phyloP scores from a whole-genome alignment of 2,113 vertebrate species.

The Ciconia boyciana region DNA sequence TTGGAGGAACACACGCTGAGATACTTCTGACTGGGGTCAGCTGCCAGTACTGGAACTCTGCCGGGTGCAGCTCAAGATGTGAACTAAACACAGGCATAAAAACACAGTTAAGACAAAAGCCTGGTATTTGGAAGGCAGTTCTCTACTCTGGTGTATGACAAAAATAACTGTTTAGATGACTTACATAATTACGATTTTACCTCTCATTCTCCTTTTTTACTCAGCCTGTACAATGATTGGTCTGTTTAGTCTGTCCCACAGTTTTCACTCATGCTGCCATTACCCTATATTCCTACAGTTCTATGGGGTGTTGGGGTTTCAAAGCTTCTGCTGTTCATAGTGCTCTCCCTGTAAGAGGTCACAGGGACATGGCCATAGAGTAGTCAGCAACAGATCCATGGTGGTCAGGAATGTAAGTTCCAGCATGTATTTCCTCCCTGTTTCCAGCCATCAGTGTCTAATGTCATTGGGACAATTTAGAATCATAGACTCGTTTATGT shows the following conservation, averaged over 20 bases:
- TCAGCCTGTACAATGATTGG: background rate
- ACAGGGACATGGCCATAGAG: accelerated
- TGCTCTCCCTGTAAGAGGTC: background rate
- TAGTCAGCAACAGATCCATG: background rate
- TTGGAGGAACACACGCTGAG: background rate
- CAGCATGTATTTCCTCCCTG: background rate
- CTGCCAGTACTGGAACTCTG: background rate
- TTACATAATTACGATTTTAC: background rate
- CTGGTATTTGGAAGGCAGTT: background rate
- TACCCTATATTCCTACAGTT: background rate
- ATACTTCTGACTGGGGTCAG: slow-evolving; percentile 14
- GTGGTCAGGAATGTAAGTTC: background rate
- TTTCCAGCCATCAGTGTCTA: background rate
- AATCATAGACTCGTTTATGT: no score
- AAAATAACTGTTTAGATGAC: background rate
- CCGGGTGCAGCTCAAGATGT: background rate
- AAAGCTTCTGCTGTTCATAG: background rate
- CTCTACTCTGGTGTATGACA: background rate
- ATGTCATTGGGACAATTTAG: background rate
- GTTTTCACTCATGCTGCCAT: background rate
- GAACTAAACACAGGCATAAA: background rate
- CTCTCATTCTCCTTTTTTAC: background rate
- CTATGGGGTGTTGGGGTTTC: background rate
- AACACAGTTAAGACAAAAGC: background rate
- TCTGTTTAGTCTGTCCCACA: background rate